A percentile compares a stretch with the other conserved stretches of the same genome.
phyloP scores from a whole-genome alignment of 2,888 invertebrate genomes.

The Drosophila acutilabella region DNA sequence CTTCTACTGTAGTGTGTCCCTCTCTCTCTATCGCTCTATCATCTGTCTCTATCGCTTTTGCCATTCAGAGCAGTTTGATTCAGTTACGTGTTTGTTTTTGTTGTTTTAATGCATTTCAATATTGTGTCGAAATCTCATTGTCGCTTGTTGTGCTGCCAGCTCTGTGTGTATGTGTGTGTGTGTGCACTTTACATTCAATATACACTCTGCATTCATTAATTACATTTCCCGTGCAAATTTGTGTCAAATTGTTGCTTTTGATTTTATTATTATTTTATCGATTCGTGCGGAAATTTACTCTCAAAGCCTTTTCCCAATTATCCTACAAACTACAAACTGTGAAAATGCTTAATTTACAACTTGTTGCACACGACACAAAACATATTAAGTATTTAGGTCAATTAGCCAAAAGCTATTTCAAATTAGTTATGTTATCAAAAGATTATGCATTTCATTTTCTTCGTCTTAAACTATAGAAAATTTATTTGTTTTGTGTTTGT shows the following conservation, averaged over 20 bases:
- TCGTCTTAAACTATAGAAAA: background rate
- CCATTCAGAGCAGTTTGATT: slow-evolving; percentile 9
- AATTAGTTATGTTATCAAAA: slow-evolving; percentile 17
- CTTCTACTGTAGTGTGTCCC: slow-evolving; percentile 42
- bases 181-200: slow-evolving; percentile 21
- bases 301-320: slow-evolving; percentile 33
- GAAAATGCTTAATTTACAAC: slow-evolving; percentile 39
- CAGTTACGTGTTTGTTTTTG: slow-evolving; percentile 24
- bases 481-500: background rate
- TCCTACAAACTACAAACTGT: slow-evolving; percentile 15
- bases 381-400: slow-evolving; percentile 38
- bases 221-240: slow-evolving; percentile 52
- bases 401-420: slow-evolving; percentile 8
- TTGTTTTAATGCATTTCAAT: slow-evolving; percentile 47
- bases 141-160: slow-evolving; percentile 33
- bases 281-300: slow-evolving; percentile 31
- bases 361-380: slow-evolving; percentile 44
- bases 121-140: slow-evolving; percentile 53
- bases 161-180: slow-evolving; percentile 6
- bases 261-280: slow-evolving; percentile 57
- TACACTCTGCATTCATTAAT: slow-evolving; percentile 48
- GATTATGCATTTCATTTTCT: background rate
- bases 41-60: background rate
- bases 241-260: slow-evolving; percentile 63
- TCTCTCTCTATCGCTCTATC: background rate